phyloP scores from a whole-genome alignment of 1,140 invertebrate genomes.

The Laupala kohalensis region DNA sequence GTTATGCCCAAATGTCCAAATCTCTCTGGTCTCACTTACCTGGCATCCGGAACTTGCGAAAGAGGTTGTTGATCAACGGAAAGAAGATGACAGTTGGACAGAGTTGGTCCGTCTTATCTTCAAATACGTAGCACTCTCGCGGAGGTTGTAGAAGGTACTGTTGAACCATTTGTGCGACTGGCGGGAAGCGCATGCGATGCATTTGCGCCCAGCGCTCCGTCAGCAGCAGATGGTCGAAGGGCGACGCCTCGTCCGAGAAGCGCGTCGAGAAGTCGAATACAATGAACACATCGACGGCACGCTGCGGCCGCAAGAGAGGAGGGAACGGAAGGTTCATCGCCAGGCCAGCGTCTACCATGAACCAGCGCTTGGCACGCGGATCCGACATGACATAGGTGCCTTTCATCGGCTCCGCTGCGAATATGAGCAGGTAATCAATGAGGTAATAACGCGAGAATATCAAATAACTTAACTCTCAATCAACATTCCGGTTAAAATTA shows the following conservation, averaged over 20 bases:
- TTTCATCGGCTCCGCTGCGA: slow-evolving; percentile 27
- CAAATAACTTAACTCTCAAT: too few species aligned
- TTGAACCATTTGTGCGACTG: slow-evolving; percentile 28
- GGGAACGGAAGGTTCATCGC: slow-evolving; percentile 38
- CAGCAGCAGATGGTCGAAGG: slow-evolving; percentile 35
- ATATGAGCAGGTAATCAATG: background rate
- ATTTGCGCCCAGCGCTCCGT: slow-evolving; percentile 34
- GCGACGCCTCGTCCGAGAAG: slow-evolving; percentile 27
- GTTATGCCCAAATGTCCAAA: too few species aligned
- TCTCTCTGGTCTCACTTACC: slow-evolving; percentile 25
- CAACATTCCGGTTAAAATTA: too few species aligned
- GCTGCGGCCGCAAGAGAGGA: slow-evolving; percentile 31
- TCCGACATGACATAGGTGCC: slow-evolving; percentile 29
- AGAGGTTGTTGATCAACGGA: slow-evolving; percentile 31
- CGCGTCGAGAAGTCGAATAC: slow-evolving; percentile 37
- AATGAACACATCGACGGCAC: slow-evolving; percentile 32
- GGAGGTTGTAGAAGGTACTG: slow-evolving; percentile 26
- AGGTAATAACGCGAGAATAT: too few species aligned
- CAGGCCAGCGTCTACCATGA: slow-evolving; percentile 35
- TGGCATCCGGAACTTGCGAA: slow-evolving; percentile 28
- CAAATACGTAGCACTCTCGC: slow-evolving; percentile 34
- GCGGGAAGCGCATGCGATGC: slow-evolving; percentile 33
- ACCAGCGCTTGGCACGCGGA: slow-evolving; percentile 31
- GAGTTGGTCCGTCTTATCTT: slow-evolving; percentile 28
- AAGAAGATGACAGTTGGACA: slow-evolving; percentile 36